A percentile compares a stretch with the other conserved stretches of the same genome.
Evolutionary conservation across 2,113 vertebrate genomes (phyloP).

Genomic region (Rousettus leschenaultii): DNA sequence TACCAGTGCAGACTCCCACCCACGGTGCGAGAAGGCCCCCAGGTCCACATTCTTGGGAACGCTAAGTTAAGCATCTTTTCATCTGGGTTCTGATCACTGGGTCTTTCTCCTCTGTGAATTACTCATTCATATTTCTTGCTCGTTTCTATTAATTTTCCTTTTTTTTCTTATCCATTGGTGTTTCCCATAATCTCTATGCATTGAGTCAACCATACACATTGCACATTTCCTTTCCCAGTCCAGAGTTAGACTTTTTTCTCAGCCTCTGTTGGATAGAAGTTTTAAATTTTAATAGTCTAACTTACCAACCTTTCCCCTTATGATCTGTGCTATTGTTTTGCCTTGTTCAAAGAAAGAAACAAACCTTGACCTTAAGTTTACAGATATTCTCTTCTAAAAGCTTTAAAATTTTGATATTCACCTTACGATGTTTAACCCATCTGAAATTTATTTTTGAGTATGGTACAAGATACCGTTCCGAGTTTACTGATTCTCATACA

Average conservation of each 20-base stretch:
- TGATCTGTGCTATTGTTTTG: neutral
- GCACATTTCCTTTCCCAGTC: neutral
- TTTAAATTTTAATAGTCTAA: neutral
- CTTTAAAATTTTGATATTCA: neutral
- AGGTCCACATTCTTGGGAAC: neutral
- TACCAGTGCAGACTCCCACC: neutral
- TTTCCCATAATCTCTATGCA: neutral
- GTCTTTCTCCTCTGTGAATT: neutral
- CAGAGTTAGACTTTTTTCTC: neutral
- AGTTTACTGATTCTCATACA: neutral
- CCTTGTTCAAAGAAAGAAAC: neutral
- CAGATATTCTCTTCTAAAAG: neutral
- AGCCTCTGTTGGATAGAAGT: neutral
- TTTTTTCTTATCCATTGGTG: neutral
- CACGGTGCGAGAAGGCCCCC: neutral
- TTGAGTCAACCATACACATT: rapidly evolving
- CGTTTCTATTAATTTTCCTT: neutral
- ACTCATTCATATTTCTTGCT: neutral
- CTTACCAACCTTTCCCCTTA: neutral
- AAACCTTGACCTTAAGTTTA: neutral
- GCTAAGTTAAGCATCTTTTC: neutral
- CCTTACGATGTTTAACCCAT: neutral
- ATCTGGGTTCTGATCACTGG: neutral
- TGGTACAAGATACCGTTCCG: neutral
- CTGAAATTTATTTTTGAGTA: neutral